A percentile compares a stretch with the other conserved stretches of the same genome.
phyloP scores from a whole-genome alignment of 2,888 invertebrate species.

The Halictus ligatus region DNA sequence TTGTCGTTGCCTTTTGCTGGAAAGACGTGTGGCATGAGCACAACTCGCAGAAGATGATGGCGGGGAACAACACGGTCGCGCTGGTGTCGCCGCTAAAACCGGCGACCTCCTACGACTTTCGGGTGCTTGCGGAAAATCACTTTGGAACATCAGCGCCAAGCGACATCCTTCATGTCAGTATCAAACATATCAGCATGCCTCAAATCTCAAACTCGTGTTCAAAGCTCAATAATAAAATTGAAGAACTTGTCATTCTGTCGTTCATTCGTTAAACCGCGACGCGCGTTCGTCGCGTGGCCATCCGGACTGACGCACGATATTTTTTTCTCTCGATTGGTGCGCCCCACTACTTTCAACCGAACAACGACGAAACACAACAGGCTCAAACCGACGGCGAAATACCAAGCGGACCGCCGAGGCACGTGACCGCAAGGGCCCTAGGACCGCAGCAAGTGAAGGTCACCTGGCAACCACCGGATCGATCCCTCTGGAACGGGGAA shows the following conservation, averaged over 20 bases:
- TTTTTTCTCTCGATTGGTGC: slow-evolving; percentile 2
- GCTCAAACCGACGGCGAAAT: slow-evolving; percentile 86
- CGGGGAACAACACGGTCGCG: slow-evolving; percentile 86
- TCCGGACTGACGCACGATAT: not conserved
- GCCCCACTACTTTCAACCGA: not conserved
- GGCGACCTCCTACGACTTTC: slow-evolving; percentile 87
- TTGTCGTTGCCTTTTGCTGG: slow-evolving; percentile 73
- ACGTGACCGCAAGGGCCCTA: slow-evolving; percentile 88
- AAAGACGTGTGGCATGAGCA: slow-evolving; percentile 87
- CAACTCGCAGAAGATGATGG: slow-evolving; percentile 86
- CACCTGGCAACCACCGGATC: slow-evolving; percentile 91
- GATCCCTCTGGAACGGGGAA: slow-evolving; percentile 91
- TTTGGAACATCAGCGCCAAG: slow-evolving; percentile 87
- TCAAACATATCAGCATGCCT: slow-evolving; percentile 66
- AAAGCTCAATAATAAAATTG: not conserved
- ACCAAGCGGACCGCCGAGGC: slow-evolving; percentile 89
- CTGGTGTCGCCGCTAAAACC: slow-evolving; percentile 86
- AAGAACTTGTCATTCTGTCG: slow-evolving; percentile 52
- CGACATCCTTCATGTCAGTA: slow-evolving; percentile 85
- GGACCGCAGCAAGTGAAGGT: slow-evolving; percentile 90
- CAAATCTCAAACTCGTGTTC: slow-evolving; percentile 25
- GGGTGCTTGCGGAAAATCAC: slow-evolving; percentile 87
- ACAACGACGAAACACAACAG: slow-evolving; percentile 64
- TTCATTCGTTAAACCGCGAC: slow-evolving; percentile 13
- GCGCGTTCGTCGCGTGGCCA: not conserved